phyloP scores from a whole-genome alignment of 2,797 vertebrate genomes.

The Galaxias olidus region DNA sequence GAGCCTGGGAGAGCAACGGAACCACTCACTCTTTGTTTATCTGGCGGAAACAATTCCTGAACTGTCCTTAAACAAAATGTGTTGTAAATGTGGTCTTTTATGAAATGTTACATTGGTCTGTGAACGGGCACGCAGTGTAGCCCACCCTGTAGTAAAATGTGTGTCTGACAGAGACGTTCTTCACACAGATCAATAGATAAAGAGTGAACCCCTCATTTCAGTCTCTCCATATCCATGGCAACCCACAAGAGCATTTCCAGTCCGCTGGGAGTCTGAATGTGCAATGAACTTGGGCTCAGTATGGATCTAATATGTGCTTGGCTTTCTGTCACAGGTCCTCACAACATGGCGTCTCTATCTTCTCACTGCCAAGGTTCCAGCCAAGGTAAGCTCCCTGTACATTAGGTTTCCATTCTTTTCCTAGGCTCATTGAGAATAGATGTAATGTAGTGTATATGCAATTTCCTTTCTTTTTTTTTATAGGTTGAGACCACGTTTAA shows the following conservation, averaged over 20 bases:
- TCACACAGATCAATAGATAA: constrained; percentile 55
- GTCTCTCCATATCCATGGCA: constrained; percentile 53
- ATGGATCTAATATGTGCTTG: constrained; percentile 31
- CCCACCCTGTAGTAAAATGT: constrained; percentile 2
- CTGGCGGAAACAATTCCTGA: constrained; percentile 6
- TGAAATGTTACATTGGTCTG: neutral
- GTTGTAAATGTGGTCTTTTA: neutral
- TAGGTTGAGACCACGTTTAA: constrained; percentile 89
- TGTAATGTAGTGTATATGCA: no score
- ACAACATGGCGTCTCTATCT: constrained; percentile 85
- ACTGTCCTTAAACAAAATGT: neutral
- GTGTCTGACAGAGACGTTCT: constrained; percentile 46
- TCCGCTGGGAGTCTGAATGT: constrained; percentile 20
- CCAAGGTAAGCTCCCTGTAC: no score
- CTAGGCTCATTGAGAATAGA: no score
- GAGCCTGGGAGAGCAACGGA: constrained; percentile 32
- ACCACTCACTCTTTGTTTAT: constrained; percentile 50
- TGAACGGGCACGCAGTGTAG: neutral
- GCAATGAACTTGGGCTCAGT: constrained; percentile 43
- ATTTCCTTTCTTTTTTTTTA: no score
- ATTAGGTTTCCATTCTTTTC: no score
- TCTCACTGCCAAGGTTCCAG: constrained; percentile 77
- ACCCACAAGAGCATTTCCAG: constrained; percentile 41
- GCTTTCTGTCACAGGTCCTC: constrained; percentile 69
- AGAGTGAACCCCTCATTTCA: constrained; percentile 30